Evolutionary conservation across 2,888 invertebrate genomes (phyloP), one percentile per base, ranked within the genome.

Genomic region (Unio delphinus): DNA sequence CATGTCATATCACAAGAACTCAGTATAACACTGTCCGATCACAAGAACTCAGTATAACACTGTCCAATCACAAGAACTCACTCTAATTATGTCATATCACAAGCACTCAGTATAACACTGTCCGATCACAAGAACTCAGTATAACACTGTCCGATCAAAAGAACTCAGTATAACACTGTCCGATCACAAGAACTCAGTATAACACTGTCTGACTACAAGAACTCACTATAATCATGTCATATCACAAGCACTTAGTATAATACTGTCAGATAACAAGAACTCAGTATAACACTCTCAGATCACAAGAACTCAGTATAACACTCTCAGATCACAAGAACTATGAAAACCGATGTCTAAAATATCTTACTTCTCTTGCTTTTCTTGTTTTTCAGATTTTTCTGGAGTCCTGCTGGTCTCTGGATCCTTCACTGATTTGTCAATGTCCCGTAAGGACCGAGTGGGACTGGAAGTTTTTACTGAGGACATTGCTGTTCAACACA

Each of bases 361-460:
- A 34, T 55, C 69, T 57, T 64, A 72, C 72, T 67, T 74, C 55
- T 76, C 76, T 55, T 66, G 58, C 58, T 74, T 74, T 20, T 74
- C 81, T 28, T 68, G 62, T 75, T 73, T 55, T 64, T 45, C 45
- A 15, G 45, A 63, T 62, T 75, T 70, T 18, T 81, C 80, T 11
- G 81, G 81, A 45, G 80, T 80, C 55, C 78, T 77, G 60, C 76
- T 80, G 15, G 78, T 70, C 30, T 76, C 77, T 3, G 75, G 64
- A 34, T 75, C 78, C 65, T 75, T 78, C 23, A 76, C 79, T 56
- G 70, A 72, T 18, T 67, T 28, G 26, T 61, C 58, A 23, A 73
- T 69, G 8, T 70, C 70, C 64, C 65, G 65, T 11, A 75, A 73
- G 1, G 79, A 82, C 61, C 80, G 71, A 3, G 80, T 76, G 18